Conservation (phyloP, 1,140 invertebrate species). For the Papilio helenus region DNA sequence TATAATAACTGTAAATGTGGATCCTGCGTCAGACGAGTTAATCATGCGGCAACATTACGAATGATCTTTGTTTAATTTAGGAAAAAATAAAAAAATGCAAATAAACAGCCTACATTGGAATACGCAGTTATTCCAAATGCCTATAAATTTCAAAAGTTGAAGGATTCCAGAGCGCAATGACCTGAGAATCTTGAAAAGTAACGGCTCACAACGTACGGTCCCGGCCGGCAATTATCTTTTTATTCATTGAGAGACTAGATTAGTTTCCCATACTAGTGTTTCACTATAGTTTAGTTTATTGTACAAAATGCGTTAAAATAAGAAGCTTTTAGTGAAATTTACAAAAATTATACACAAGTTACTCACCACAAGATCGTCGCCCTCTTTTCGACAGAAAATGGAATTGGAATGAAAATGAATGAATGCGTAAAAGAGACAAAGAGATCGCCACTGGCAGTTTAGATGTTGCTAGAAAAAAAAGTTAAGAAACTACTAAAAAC, state of each 20-base stretch:
- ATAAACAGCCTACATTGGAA: conserved; percentile 47
- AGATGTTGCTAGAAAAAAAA: conserved; percentile 41
- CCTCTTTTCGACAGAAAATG: conserved; percentile 60
- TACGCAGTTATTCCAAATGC: conserved; percentile 42
- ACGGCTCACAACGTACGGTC: conserved; percentile 60
- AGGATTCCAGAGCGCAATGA: conserved; percentile 64
- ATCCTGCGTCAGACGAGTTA: conserved; percentile 32
- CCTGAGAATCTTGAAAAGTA: conserved; percentile 80
- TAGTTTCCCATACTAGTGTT: neutral
- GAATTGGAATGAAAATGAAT: conserved; percentile 47
- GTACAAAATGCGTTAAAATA: neutral
- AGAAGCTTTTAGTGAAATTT: neutral
- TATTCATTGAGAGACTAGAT: neutral
- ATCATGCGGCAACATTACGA: conserved; percentile 37
- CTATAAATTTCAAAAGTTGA: conserved; percentile 38
- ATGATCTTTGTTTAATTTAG: conserved; percentile 28
- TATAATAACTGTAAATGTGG: conserved; percentile 34
- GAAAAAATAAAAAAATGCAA: conserved; percentile 27
- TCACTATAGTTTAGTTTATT: neutral
- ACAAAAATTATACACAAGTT: conserved; percentile 47
- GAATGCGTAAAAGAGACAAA: conserved; percentile 44
- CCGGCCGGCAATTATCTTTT: conserved; percentile 48
- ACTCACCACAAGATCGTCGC: conserved; percentile 61
- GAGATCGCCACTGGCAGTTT: conserved; percentile 39
- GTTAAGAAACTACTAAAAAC: conserved; percentile 16